Base-by-base conservation (phyloP, 2,797 vertebrate genomes). In the Ispidina lecontei region DNA sequence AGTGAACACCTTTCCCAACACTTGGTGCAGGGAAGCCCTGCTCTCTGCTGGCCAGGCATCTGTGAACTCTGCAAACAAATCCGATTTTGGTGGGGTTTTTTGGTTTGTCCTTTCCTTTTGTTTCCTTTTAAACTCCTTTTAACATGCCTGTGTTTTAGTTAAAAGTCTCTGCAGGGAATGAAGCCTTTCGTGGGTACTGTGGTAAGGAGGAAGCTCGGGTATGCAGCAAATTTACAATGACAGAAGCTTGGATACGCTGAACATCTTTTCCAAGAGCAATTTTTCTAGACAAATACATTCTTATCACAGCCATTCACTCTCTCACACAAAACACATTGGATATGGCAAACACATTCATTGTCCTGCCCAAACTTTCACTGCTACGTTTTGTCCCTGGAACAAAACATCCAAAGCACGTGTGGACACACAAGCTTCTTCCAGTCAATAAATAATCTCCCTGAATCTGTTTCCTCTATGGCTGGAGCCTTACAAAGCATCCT, bases 391-490 rank as follows among this genome's bases (percentile, higher is more conserved):
- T 47, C 49, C 41, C 83, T 39, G 41, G 43, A 91, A 81, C 29
- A 63, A 81, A 94, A 84, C 62, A 72, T 56, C 87, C 39, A 46
- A 78, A 90, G 52, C 22, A 43, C 12, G 1, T 28, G 63, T 85
- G 83, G 59, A 78, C 79, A 93, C 37, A 52, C n/a, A 39, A 23
- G 7, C 44, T 81, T 83, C 73, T 75, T 91, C 75, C 89, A 87
- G 82, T 84, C 76, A 83, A 89, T 87, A 89, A 96, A 94, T 85
- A 67, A 60, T 89, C 52, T 75, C 82, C 56, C 72, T 51, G 67
- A 52, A 41, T 74, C 55, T 31, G 46, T 87, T 89, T 96, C 47
- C 58, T 73, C 54, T 39, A 26, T 29, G 78, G 44, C 44, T 65
- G 64, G 74, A 90, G 71, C 83, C 80, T 89, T 89, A 49, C 10